A percentile compares a stretch with the other conserved stretches of the same genome.
Evolutionary conservation across 2,113 vertebrate species (phyloP).

Genomic region (Willisornis vidua): DNA sequence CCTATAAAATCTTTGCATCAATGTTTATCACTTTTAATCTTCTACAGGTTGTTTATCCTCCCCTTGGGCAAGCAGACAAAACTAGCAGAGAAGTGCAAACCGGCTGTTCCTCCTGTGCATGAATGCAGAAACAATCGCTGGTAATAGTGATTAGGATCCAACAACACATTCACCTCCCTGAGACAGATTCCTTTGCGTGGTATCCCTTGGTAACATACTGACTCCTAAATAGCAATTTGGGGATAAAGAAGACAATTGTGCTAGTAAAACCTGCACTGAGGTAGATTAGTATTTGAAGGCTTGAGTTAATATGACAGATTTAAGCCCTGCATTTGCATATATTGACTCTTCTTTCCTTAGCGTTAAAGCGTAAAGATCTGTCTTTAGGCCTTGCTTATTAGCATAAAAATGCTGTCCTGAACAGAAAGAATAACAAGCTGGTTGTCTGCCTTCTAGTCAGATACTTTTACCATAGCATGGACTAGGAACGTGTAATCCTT

Average conservation of each 20-base stretch:
- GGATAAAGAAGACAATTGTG: neutral
- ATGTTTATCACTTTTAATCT: neutral
- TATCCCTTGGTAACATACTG: constrained; percentile 5
- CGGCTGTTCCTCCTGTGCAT: fast-evolving
- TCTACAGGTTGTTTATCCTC: neutral
- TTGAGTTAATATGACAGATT: neutral
- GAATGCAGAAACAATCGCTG: neutral
- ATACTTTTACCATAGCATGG: neutral
- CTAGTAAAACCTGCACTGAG: neutral
- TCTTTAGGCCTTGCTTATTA: neutral
- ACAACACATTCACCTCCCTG: neutral
- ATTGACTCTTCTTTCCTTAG: neutral
- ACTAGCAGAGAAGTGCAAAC: neutral
- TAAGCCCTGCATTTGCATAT: neutral
- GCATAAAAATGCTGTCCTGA: neutral
- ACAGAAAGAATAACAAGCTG: neutral
- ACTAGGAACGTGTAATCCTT: neutral
- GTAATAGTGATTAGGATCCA: neutral
- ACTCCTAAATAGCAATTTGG: neutral
- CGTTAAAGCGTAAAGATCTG: neutral
- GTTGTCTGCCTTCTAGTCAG: neutral
- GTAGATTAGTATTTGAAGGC: neutral
- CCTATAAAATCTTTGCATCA: neutral
- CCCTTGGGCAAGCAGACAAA: neutral
- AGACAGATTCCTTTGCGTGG: neutral